A percentile compares a stretch with the other conserved stretches of the same genome.
Evolutionary conservation across 35 echinoderm and acorn worm species (phyloP).

Genomic region (Hemicentrotus pulcherrimus): DNA sequence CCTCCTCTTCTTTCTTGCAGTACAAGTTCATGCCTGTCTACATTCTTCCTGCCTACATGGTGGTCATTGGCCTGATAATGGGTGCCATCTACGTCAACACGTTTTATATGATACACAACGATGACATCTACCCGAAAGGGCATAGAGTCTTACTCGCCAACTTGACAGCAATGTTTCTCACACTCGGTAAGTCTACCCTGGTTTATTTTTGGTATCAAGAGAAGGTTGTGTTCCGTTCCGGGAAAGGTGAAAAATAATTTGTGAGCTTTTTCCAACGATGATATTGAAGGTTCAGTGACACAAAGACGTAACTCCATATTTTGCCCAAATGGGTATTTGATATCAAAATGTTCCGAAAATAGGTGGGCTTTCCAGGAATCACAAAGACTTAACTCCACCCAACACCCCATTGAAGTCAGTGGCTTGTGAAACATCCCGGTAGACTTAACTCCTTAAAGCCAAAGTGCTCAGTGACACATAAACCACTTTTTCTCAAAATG

Average conservation of each 20-base stretch:
- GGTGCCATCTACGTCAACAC: slow-evolving; percentile 89
- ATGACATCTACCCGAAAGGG: slow-evolving; percentile 52
- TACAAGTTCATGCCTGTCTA: slow-evolving; percentile 70
- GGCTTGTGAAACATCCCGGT: no score
- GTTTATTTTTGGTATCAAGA: background rate
- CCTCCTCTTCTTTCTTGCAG: slow-evolving; percentile 26
- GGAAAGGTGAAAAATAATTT: no score
- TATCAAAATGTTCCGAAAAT: no score
- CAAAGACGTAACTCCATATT: no score
- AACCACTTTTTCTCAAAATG: no score
- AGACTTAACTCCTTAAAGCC: no score
- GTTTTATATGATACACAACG: slow-evolving; percentile 82
- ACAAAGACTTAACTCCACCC: no score
- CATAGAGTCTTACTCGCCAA: slow-evolving; percentile 79
- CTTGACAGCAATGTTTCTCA: slow-evolving; percentile 82
- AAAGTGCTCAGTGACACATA: no score
- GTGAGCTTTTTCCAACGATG: background rate
- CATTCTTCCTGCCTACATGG: slow-evolving; percentile 79
- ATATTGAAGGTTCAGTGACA: no score
- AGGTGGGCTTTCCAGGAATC: no score
- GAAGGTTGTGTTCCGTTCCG: background rate
- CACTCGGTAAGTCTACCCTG: slow-evolving; percentile 65
- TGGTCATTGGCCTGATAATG: slow-evolving; percentile 68
- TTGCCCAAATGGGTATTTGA: no score
- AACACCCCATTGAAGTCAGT: no score